Conservation (phyloP, 2,888 invertebrate genomes). For the Sceliomorpha sp. region DNA sequence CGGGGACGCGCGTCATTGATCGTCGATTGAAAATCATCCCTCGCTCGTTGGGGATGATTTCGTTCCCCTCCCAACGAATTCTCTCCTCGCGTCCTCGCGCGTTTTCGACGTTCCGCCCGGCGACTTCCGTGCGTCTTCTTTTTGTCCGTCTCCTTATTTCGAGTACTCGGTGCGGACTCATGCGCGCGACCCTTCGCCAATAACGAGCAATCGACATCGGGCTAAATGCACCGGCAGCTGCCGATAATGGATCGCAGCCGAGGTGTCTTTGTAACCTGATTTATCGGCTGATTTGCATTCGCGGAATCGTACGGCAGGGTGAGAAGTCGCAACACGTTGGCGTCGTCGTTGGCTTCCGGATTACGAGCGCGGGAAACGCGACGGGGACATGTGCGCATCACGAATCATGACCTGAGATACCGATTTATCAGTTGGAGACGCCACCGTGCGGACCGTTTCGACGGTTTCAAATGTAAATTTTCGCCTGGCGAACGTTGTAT, state of each 20-base stretch:
- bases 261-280: slow-evolving; percentile 70
- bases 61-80: slow-evolving; percentile 19
- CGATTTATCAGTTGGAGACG: slow-evolving; percentile 41
- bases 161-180: slow-evolving; percentile 51
- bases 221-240: slow-evolving; percentile 65
- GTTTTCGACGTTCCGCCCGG: slow-evolving; percentile 7
- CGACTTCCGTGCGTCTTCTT: slow-evolving; percentile 50
- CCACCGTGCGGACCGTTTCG: slow-evolving; percentile 12
- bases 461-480: slow-evolving; percentile 45
- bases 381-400: slow-evolving; percentile 9
- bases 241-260: slow-evolving; percentile 66
- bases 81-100: slow-evolving; percentile 5
- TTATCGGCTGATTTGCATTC: slow-evolving; percentile 78
- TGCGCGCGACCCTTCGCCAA: slow-evolving; percentile 53
- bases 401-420: slow-evolving; percentile 28
- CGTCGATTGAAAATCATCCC: slow-evolving; percentile 74
- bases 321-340: slow-evolving; percentile 60
- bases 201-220: slow-evolving; percentile 55
- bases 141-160: slow-evolving; percentile 52
- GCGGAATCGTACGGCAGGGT: slow-evolving; percentile 61
- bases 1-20: slow-evolving; percentile 76
- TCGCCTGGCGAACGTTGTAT: no score
- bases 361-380: slow-evolving; percentile 36
- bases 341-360: slow-evolving; percentile 36
- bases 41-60: slow-evolving; percentile 30